Percentiles rank a stretch among this genome's conserved stretches.
Evolutionary conservation across 1,140 invertebrate genomes (phyloP).

Genomic region (Lasioglossum albipes): DNA sequence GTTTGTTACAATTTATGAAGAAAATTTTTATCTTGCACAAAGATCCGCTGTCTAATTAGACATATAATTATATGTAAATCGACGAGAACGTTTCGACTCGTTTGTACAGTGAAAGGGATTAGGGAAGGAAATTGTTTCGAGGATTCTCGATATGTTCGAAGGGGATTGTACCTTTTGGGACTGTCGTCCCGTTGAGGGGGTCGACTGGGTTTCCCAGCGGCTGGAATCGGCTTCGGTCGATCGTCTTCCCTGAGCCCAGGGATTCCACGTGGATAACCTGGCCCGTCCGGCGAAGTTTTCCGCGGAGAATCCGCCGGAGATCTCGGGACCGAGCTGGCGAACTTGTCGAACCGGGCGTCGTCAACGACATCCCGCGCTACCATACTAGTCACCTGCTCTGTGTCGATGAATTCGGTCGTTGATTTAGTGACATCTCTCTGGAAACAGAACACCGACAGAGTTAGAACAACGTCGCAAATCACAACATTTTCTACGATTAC

Average conservation of each 20-base stretch:
- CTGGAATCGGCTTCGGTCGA: conserved; percentile 68
- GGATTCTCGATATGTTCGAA: not conserved
- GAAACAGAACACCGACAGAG: conserved; percentile 6
- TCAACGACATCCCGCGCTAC: conserved; percentile 74
- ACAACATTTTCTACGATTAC: too few relatives aligned
- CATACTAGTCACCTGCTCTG: conserved; percentile 76
- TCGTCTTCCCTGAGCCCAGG: conserved; percentile 72
- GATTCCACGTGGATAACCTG: conserved; percentile 69
- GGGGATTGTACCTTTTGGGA: conserved; percentile 34
- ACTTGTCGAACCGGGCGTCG: conserved; percentile 61
- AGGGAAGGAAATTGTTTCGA: too few relatives aligned
- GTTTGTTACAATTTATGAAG: too few relatives aligned
- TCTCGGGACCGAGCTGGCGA: conserved; percentile 43
- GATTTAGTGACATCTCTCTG: conserved; percentile 75
- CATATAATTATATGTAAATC: too few relatives aligned
- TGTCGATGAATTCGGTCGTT: conserved; percentile 70
- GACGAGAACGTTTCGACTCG: too few relatives aligned
- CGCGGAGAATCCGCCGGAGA: conserved; percentile 54
- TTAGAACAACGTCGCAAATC: not conserved
- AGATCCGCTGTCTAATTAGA: too few relatives aligned
- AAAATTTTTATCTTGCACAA: too few relatives aligned
- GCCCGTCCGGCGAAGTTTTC: conserved; percentile 64
- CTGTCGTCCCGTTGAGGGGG: conserved; percentile 62
- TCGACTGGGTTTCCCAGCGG: conserved; percentile 71
- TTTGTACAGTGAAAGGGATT: too few relatives aligned